Conservation (phyloP, 2,888 invertebrate species). For the Leptopterna dolabrata region DNA sequence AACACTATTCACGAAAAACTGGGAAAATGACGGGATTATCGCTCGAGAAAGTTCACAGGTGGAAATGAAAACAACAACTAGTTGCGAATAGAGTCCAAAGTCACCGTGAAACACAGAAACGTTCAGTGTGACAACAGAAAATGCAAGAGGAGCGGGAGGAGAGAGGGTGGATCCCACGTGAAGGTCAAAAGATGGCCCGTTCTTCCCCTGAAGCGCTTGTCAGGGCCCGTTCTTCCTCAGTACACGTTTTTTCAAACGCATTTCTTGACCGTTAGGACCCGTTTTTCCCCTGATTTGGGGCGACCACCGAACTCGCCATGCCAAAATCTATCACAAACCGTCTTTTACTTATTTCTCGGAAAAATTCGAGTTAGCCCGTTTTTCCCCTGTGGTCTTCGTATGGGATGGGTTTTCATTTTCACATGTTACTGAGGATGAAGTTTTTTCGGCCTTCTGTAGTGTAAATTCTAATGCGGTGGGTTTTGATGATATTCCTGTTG, state of each 20-base stretch:
- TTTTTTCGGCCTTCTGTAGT: too few relatives aligned
- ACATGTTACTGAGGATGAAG: too few relatives aligned
- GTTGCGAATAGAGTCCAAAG: too few relatives aligned
- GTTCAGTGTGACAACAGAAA: too few relatives aligned
- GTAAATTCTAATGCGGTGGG: too few relatives aligned
- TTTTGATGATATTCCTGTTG: too few relatives aligned
- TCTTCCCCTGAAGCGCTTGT: slow-evolving; percentile 21
- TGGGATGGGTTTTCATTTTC: too few relatives aligned
- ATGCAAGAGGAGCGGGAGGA: neutral
- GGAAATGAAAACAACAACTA: too few relatives aligned
- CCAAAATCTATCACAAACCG: slow-evolving; percentile 13
- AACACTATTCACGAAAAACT: neutral
- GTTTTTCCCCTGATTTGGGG: slow-evolving; percentile 26
- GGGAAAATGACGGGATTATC: neutral
- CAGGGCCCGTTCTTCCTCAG: neutral
- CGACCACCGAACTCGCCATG: neutral
- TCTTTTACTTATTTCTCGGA: neutral
- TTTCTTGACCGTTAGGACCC: neutral
- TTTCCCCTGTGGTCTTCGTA: slow-evolving; percentile 31
- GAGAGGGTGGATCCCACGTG: neutral
- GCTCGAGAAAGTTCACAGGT: neutral
- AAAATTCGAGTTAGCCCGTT: slow-evolving; percentile 16
- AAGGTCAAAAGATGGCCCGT: neutral
- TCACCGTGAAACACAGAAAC: neutral
- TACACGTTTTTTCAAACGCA: neutral